Evolutionary conservation across 2,797 vertebrate genomes (phyloP).

Genomic region (Pseudochirops corinnae): DNA sequence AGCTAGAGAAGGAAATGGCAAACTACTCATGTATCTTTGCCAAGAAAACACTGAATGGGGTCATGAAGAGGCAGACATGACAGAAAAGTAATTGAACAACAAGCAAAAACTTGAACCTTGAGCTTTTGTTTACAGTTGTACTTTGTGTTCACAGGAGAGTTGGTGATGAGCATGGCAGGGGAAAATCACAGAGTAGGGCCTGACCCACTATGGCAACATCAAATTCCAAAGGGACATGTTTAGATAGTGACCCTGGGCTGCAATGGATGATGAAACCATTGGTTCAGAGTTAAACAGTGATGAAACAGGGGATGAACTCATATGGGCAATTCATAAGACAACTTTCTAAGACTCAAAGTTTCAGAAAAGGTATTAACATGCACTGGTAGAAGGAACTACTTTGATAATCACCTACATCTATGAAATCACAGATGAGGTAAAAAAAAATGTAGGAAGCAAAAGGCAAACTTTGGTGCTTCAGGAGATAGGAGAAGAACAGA

Average conservation of each 20-base stretch:
- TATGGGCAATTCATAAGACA: background rate
- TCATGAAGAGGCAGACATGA: background rate
- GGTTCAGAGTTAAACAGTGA: background rate
- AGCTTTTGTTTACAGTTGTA: background rate
- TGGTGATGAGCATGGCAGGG: background rate
- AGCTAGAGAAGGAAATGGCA: background rate
- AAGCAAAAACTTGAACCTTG: background rate
- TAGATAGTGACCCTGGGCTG: background rate
- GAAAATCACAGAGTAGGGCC: background rate
- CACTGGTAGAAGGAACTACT: background rate
- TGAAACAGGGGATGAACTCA: background rate
- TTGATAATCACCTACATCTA: background rate
- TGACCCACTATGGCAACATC: background rate
- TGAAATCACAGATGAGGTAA: background rate
- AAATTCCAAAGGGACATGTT: background rate
- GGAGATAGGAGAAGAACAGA: background rate
- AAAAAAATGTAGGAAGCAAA: background rate
- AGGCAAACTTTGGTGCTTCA: background rate
- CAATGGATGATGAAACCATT: background rate
- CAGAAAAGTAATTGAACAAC: background rate
- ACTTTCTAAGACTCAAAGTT: background rate
- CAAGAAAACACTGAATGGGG: background rate
- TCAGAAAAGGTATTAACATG: background rate
- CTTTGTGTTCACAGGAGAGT: background rate
- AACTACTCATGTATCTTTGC: background rate